Evolutionary conservation across 1,140 invertebrate genomes (phyloP), one percentile per base, ranked within the genome.

Genomic region (Hycleus phaleratus): DNA sequence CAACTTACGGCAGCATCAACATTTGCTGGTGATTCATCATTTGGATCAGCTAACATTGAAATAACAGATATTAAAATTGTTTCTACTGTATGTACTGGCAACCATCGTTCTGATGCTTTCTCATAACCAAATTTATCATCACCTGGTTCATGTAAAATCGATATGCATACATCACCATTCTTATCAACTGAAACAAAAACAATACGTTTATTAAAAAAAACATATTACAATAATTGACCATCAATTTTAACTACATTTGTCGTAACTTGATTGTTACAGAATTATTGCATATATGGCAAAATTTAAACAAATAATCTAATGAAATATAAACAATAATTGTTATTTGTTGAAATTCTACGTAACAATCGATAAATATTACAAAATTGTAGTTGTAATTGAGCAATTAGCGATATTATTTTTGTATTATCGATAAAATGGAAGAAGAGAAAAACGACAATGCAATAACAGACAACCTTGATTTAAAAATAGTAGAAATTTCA

Each of bases 61-160:
- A 99, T 99, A 70, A 99, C 94, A 78, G 91, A 95, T 79, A 97
- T 95, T 71, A 97, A 82, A 75, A 99, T 99, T 63, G 96, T 99
- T 81, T 99, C 97, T 68, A 99, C 97, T 68, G 97, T 98, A 77
- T 99, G 97, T 60, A 99, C 94, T 51, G 97, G 97, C 74, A 98
- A 78, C 97, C 97, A 99, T 77, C 97, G 82, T 76, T 99, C 97
- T 48, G 92, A 95, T 57, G 97, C 95, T 77, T 96, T 95, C 78
- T 99, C 97, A 78, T 99, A 99, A 32, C 97, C 97, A 85, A 91
- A 99, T 78, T 97, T 97, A 76, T 99, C 97, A 85, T 99, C 97
- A 58, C 97, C 97, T 50, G 97, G 96, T 75, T 99, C 96, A 73
- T 99, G 97, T 62, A 99, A 83, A 77, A 99, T 99, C 71, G 95